Evolutionary conservation across 2,113 vertebrate genomes (phyloP).

Genomic region (Atractosteus spatula): DNA sequence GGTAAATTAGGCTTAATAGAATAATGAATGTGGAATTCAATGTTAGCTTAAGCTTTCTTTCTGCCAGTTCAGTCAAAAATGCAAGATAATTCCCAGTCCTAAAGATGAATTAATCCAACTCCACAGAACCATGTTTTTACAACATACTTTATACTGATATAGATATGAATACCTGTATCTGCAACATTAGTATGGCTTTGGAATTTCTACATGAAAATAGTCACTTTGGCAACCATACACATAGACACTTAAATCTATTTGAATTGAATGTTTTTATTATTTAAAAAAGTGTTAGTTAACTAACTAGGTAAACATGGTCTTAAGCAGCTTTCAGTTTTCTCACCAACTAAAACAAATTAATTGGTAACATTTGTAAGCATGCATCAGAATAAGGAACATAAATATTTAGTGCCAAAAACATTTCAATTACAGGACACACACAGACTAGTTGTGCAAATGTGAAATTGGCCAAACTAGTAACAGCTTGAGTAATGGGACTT

Average conservation of each 20-base stretch:
- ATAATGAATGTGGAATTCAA: too few relatives aligned
- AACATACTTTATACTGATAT: constrained; percentile 10
- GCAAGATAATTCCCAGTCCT: too few relatives aligned
- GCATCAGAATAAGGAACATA: constrained; percentile 15
- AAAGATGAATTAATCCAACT: too few relatives aligned
- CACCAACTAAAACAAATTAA: constrained; percentile 3
- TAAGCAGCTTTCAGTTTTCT: constrained; percentile 48
- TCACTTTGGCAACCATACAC: constrained; percentile 4
- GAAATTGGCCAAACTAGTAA: not conserved
- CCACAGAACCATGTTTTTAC: too few relatives aligned
- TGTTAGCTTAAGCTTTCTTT: too few relatives aligned
- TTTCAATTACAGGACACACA: not conserved
- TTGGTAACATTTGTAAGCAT: not conserved
- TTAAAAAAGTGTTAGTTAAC: constrained; percentile 5
- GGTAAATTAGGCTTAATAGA: too few relatives aligned
- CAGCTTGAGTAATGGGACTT: not conserved
- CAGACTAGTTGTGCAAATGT: not conserved
- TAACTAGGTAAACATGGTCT: constrained; percentile 10
- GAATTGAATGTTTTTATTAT: constrained; percentile 28
- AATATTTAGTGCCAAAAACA: constrained; percentile 6
- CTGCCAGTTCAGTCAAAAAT: too few relatives aligned
- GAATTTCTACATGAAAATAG: constrained; percentile 19
- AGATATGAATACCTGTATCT: constrained; percentile 20
- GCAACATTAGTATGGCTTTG: constrained; percentile 34
- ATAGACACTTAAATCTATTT: constrained; percentile 38